Percentiles rank a stretch among this genome's conserved stretches.
Evolutionary conservation across 2,797 vertebrate species (phyloP).

Genomic region (Halcyon chelicuti): DNA sequence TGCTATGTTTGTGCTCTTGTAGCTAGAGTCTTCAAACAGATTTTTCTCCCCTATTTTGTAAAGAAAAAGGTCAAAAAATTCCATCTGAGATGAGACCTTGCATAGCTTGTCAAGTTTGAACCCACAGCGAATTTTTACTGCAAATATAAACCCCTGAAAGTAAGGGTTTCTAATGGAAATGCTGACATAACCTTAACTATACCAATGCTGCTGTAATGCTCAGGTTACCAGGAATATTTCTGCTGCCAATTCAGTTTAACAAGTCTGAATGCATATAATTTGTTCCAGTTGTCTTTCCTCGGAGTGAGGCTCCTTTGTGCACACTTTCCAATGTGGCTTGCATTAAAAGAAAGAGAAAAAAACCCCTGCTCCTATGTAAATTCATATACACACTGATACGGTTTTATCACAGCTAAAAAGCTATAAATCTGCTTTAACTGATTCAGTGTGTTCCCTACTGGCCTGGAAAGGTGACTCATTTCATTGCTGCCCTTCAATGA

Average conservation of each 20-base stretch:
- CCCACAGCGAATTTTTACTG: constrained; percentile 54
- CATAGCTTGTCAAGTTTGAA: constrained; percentile 69
- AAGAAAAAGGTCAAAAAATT: constrained; percentile 20
- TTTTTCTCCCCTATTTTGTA: constrained; percentile 35
- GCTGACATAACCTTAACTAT: constrained; percentile 72
- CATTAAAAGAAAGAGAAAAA: constrained; percentile 57
- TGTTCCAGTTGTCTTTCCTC: constrained; percentile 77
- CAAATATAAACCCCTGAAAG: constrained; percentile 66
- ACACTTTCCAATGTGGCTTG: constrained; percentile 76
- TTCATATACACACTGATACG: constrained; percentile 55
- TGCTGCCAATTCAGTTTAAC: constrained; percentile 80
- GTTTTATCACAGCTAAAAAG: constrained; percentile 68
- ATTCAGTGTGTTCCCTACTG: constrained; percentile 47
- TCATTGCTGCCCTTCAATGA: constrained; percentile 10
- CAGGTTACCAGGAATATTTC: constrained; percentile 76
- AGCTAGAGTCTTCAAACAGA: constrained; percentile 33
- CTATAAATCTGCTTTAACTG: constrained; percentile 54
- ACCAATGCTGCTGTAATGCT: constrained; percentile 61
- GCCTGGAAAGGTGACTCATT: constrained; percentile 56
- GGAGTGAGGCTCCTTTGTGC: constrained; percentile 53
- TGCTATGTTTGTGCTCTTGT: constrained; percentile 36
- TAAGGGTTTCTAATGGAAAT: constrained; percentile 63
- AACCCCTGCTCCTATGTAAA: background rate
- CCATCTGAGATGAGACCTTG: constrained; percentile 33
- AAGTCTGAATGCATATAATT: constrained; percentile 80